Base-by-base conservation (phyloP, 2,888 invertebrate species). In the Euzophera pinguis region DNA sequence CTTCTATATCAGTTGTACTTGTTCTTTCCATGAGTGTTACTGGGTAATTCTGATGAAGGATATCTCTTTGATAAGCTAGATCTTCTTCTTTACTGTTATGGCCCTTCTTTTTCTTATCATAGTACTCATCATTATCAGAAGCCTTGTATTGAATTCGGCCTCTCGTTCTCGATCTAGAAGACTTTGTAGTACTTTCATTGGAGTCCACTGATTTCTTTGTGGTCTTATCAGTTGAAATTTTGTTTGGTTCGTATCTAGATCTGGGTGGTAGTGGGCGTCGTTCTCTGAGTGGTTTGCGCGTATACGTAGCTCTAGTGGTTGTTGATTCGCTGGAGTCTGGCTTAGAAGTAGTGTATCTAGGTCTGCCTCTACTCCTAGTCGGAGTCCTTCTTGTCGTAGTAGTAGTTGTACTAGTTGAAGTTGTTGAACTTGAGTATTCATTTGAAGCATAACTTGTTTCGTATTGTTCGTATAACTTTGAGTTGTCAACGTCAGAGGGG, bases 21-120 rank as follows among this genome's bases (percentile, higher is more conserved):
- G 73, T 75, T 57, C 88, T 75, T 67, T 91, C 91, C 78, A 85
- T 85, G 17, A 90, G 60, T 5, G 93, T 92, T 0, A 92, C 91
- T 1, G 93, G 93, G 64, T 93, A 93, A 60, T 93, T 93, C 66
- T 93, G 93, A 62, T 93, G 93, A 4, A 93, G 69, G 1, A 93
- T 90, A 67, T 93, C 93, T 57, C 93, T 84, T 73, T 93, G 93
- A 59, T 93, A 93, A 1, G 93, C 93, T 56, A 93, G 69, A 53
- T 90, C 90, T 53, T 78, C 67, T 59, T 85, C 81, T 61, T 84
- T 85, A 10, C 55, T 71, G 12, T 61, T 68, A 17, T 71, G 68
- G 35, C 62, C 61, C 54, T 76, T 82, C 42, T 66, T 63, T 63
- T 66, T 80, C 50, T 69, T 80, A 37, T 81, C 77, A 55, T 78